A percentile compares a stretch with the other conserved stretches of the same genome.
Conservation (phyloP, 2,113 vertebrate species). For the Riparia riparia region DNA sequence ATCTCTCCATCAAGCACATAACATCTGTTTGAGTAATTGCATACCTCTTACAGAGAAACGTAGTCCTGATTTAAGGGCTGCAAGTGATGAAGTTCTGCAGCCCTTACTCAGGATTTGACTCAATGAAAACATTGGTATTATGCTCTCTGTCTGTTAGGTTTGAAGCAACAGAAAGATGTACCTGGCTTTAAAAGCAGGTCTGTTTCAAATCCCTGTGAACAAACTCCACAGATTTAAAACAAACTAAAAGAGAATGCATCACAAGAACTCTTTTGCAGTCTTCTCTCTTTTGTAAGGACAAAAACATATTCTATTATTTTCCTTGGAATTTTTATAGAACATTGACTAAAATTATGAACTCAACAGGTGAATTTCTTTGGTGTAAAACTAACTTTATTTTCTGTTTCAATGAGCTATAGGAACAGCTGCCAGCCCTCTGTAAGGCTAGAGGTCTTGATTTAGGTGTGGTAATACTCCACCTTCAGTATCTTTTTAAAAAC, state of each 20-base stretch:
- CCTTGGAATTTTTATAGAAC: neutral
- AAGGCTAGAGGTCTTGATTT: neutral
- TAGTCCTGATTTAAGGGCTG: slow-evolving; percentile 33
- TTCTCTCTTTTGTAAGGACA: neutral
- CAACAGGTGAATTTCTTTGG: neutral
- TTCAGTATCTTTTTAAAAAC: neutral
- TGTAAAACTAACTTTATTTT: neutral
- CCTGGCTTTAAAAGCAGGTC: neutral
- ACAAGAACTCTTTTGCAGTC: neutral
- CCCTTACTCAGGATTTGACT: neutral
- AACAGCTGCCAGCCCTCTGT: neutral
- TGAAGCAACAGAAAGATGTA: slow-evolving; percentile 26
- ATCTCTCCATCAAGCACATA: slow-evolving; percentile 55
- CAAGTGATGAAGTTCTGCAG: slow-evolving; percentile 44
- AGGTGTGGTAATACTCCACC: neutral
- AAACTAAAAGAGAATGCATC: neutral
- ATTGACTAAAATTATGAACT: neutral
- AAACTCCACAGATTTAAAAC: neutral
- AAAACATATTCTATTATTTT: neutral
- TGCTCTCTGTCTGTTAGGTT: neutral
- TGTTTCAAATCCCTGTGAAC: slow-evolving; percentile 2
- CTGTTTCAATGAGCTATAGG: neutral
- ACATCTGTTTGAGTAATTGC: slow-evolving; percentile 35
- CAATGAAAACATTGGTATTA: slow-evolving; percentile 14
- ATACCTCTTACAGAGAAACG: slow-evolving; percentile 15